phyloP scores from a whole-genome alignment of 2,113 vertebrate species.

The Sturnira hondurensis region DNA sequence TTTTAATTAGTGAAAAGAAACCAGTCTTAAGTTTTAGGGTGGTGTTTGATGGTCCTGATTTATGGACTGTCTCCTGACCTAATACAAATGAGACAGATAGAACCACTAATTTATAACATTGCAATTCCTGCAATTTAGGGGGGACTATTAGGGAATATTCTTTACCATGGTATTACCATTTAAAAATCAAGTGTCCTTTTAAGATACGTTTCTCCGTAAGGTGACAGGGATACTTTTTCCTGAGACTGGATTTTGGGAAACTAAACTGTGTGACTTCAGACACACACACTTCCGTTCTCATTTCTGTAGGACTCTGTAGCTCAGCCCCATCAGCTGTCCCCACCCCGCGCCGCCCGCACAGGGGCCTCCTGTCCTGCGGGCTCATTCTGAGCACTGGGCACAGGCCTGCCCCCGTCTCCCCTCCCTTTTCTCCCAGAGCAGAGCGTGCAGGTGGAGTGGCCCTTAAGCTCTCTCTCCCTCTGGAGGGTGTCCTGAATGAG shows the following conservation, averaged over 20 bases:
- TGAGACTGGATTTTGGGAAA: neutral
- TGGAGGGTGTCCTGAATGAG: neutral
- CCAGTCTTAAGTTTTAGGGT: neutral
- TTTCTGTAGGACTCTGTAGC: constrained; percentile 62
- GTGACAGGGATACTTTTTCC: neutral
- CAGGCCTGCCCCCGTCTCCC: neutral
- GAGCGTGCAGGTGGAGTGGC: accelerated
- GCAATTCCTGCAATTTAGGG: neutral
- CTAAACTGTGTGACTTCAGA: neutral
- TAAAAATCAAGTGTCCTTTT: neutral
- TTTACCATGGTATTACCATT: neutral
- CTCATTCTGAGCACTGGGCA: no score
- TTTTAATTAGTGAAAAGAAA: neutral
- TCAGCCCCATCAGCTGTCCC: constrained; percentile 52
- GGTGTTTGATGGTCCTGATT: neutral
- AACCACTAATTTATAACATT: neutral
- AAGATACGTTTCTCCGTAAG: neutral
- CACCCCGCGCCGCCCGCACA: no score
- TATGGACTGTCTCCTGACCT: neutral
- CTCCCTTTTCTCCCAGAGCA: neutral
- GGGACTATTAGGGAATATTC: neutral
- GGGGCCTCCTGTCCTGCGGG: no score
- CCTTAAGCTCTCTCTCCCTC: neutral
- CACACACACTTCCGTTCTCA: neutral
- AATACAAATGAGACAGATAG: neutral